A percentile compares a stretch with the other conserved stretches of the same genome.
phyloP scores from a whole-genome alignment of 2,888 invertebrate genomes.

The Dusona sp. region DNA sequence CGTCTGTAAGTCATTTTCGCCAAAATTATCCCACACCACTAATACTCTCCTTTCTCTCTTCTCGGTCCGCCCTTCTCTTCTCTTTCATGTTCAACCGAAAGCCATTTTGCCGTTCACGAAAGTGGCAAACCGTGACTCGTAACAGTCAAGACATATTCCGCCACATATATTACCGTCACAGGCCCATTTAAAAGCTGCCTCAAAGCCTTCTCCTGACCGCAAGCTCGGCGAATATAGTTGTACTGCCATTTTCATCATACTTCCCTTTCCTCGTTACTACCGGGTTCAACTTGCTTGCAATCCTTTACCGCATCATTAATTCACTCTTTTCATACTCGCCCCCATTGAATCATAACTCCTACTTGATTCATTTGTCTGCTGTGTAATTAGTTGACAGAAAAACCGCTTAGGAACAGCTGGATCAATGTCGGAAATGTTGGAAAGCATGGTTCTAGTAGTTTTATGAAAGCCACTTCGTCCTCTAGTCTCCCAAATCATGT shows the following conservation, averaged over 20 bases:
- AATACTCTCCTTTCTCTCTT: background rate
- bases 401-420: background rate
- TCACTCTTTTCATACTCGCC: background rate
- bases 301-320: conserved; percentile 4
- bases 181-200: conserved; percentile 52
- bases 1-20: background rate
- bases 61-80: background rate
- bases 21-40: background rate
- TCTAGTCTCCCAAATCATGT: background rate
- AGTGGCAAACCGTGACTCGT: conserved; percentile 14
- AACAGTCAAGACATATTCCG: conserved; percentile 10
- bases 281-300: conserved; percentile 16
- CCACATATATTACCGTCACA: conserved; percentile 49
- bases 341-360: background rate
- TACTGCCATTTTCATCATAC: conserved; percentile 3
- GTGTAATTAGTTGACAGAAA: background rate
- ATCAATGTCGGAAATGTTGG: background rate
- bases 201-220: conserved; percentile 44
- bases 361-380: background rate
- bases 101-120: background rate
- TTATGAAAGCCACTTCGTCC: background rate
- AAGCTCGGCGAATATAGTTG: background rate
- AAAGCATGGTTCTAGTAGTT: background rate
- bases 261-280: conserved; percentile 10
- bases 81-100: background rate